Evolutionary conservation across 2,113 vertebrate species (phyloP).

Genomic region (Herpailurus yagouaroundi): DNA sequence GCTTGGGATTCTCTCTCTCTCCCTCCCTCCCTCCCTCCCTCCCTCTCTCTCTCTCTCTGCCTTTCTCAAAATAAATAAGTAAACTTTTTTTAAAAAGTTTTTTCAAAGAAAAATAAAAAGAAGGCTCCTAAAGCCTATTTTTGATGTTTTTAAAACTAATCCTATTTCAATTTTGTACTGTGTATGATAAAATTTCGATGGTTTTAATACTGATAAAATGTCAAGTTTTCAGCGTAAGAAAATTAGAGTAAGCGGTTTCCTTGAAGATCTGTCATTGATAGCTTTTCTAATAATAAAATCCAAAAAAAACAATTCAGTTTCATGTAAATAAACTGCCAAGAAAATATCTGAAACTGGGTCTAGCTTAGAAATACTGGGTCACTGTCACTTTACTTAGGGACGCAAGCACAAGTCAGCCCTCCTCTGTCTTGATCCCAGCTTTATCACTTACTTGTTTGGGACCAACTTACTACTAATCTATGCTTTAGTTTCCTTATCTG

Average conservation of each 20-base stretch:
- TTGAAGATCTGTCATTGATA: neutral
- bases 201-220: neutral
- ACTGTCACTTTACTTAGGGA: neutral
- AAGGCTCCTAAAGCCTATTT: neutral
- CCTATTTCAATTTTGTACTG: neutral
- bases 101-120: too few species aligned
- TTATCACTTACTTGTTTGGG: neutral
- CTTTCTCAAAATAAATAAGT: too few species aligned
- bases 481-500: neutral
- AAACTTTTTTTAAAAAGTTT: too few species aligned
- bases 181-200: neutral
- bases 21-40: too few species aligned
- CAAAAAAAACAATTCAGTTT: neutral
- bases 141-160: neutral
- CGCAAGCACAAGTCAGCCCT: neutral
- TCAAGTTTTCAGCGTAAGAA: neutral
- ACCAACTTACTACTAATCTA: neutral
- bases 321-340: neutral
- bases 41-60: too few species aligned
- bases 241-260: neutral
- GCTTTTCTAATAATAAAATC: slow-evolving; percentile 46
- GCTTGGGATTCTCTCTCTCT: too few species aligned
- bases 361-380: neutral
- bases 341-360: neutral
- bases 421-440: neutral